A percentile compares a stretch with the other conserved stretches of the same genome.
Evolutionary conservation across 2,113 vertebrate species (phyloP).

Genomic region (Lipophrys pholis): DNA sequence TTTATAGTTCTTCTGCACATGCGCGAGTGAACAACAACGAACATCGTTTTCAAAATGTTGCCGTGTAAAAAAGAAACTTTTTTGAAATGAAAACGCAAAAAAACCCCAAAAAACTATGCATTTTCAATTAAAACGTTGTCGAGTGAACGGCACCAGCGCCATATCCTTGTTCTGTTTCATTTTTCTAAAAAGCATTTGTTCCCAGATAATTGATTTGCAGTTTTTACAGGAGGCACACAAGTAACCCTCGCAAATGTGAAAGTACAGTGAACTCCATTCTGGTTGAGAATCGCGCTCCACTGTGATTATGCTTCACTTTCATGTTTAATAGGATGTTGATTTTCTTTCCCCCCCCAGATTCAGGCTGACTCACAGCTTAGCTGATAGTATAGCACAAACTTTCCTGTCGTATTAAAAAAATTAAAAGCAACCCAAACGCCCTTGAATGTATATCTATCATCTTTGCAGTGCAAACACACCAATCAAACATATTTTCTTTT

Average conservation of each 20-base stretch:
- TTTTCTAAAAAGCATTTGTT: neutral
- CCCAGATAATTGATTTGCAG: neutral
- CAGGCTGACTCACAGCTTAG: neutral
- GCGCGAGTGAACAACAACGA: too few species aligned
- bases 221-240: neutral
- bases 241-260: neutral
- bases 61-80: too few species aligned
- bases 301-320: neutral
- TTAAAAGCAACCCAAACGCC: neutral
- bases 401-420: neutral
- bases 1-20: too few species aligned
- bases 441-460: slow-evolving; percentile 18
- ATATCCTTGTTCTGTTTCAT: neutral
- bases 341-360: neutral
- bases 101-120: too few species aligned
- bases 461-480: slow-evolving; percentile 33
- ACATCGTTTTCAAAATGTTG: too few species aligned
- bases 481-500: slow-evolving; percentile 49
- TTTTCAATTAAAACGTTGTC: too few species aligned
- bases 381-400: neutral
- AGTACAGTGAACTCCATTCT: neutral
- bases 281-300: neutral
- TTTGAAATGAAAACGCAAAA: too few species aligned
- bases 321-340: neutral
- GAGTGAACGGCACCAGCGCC: too few species aligned